These are phyloP conservation scores for Panagrolaimus sp. DNA, from an alignment of 1,140 invertebrate species.

Conservation along the genomic window DNA sequence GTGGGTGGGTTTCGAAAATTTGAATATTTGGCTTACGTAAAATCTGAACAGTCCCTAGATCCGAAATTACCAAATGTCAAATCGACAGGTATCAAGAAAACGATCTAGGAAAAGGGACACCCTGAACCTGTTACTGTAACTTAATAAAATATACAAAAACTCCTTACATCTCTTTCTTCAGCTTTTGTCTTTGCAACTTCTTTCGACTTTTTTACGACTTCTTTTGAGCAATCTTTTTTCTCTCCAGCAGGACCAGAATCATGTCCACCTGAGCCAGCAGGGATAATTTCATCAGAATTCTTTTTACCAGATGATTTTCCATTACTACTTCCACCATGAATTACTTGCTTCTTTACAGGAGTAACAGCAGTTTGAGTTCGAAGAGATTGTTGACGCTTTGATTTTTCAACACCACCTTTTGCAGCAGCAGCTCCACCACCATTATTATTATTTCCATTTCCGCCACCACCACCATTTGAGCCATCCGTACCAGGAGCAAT, in stretches of 20 bases:
- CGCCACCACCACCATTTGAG: background rate
- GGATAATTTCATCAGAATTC: background rate
- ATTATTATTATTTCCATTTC: background rate
- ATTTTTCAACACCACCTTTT: background rate
- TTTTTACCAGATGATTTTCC: constrained; percentile 5
- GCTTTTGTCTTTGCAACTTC: background rate
- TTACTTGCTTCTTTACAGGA: background rate
- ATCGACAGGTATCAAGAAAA: too few relatives aligned
- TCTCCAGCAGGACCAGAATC: background rate
- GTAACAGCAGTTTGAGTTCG: background rate
- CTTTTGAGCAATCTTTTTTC: constrained; percentile 2
- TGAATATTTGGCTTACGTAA: too few relatives aligned
- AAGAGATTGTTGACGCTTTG: background rate
- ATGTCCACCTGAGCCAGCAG: background rate
- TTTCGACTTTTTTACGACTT: background rate
- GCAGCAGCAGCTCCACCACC: background rate
- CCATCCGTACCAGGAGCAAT: background rate
- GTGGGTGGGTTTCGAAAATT: too few relatives aligned
- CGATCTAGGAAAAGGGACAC: too few relatives aligned
- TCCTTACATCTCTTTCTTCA: background rate
- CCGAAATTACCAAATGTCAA: too few relatives aligned
- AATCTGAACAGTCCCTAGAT: too few relatives aligned
- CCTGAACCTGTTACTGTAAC: too few relatives aligned
- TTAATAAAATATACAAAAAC: background rate
- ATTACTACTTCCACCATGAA: background rate